A percentile compares a stretch with the other conserved stretches of the same genome.
Conservation (phyloP, 2,113 vertebrate genomes). For the Heterotilapia buettikoferi region DNA sequence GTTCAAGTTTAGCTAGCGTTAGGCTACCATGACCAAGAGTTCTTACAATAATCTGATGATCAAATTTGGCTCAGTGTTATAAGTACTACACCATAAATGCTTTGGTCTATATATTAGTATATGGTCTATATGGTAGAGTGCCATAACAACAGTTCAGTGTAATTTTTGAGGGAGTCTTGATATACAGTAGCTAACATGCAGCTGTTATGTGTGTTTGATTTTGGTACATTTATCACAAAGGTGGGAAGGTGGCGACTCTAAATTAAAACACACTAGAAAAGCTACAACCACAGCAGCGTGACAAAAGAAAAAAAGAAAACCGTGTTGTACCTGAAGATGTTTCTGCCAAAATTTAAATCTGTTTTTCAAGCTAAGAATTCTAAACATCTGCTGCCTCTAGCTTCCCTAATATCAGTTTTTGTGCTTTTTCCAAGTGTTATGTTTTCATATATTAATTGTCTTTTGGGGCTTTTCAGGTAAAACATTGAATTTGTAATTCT, state of each 20-base stretch:
- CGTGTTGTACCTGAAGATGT: background rate
- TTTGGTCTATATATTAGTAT: background rate
- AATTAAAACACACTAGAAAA: background rate
- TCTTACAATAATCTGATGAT: background rate
- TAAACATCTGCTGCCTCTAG: background rate
- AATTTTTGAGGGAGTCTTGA: background rate
- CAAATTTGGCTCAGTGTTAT: background rate
- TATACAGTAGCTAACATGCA: background rate
- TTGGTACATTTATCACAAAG: background rate
- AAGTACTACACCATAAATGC: background rate
- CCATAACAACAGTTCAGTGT: background rate
- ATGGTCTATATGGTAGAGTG: background rate
- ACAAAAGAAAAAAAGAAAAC: background rate
- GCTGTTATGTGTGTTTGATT: background rate
- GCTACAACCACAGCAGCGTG: background rate
- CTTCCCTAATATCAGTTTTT: background rate
- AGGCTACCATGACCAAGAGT: background rate
- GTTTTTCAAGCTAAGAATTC: background rate
- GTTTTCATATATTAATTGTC: background rate
- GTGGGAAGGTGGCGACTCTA: background rate
- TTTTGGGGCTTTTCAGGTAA: background rate
- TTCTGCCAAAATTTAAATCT: background rate
- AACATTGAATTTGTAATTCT: background rate
- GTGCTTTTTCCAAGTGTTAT: background rate
- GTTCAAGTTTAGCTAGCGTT: background rate